Base-by-base conservation (phyloP, 1,140 invertebrate genomes). In the Bradynema listronoti region DNA sequence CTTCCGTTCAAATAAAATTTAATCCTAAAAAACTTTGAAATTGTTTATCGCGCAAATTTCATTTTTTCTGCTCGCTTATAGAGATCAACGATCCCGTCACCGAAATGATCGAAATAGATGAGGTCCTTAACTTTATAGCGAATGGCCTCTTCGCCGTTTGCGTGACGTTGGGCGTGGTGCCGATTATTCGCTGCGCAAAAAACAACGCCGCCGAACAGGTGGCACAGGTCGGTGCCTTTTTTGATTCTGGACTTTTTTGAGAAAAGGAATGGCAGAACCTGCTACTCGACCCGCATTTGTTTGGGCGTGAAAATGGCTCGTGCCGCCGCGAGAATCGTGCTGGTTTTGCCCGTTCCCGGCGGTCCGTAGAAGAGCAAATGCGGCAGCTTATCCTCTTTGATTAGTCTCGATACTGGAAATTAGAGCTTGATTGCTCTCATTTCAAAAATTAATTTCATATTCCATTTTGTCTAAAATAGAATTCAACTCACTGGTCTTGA, bases 151-250 rank as follows among this genome's bases (percentile, higher is more conserved):
- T 99, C 79, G 93, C 92, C 22, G 87, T 97, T 6, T 96, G 96
- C 84, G 91, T 94, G 2, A 96, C 92, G 57, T 79, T 95, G 63
- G 88, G 89, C 65, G 87, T 87, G 71, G 87, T 97, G 32, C 94
- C 94, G 7, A 88, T 98, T 43, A 98, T 98, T 69, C 83, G 92
- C 58, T 90, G 90, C 81, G 89, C 90, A 4, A 86, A 87, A 79
- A 91, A 91, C 30, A 96, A 94, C 83, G 93, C 94, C 7, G 93
- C 94, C 1, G 92, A 97, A 83, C 91, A 93, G 87, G 91, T 99
- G 1, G 91, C 89, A 1, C 87, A 90, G 57, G 79, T 30, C 2
- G 11, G 30, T 56, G 6, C 27, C 50, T 39, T 39, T 39, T 11
- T 29, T 9, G 19, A n/a, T n/a, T n/a, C n/a, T n/a, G n/a, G n/a